Evolutionary conservation across 92 coral and sea anemone genomes (phyloP).

Genomic region (Blastomussa wellsi): DNA sequence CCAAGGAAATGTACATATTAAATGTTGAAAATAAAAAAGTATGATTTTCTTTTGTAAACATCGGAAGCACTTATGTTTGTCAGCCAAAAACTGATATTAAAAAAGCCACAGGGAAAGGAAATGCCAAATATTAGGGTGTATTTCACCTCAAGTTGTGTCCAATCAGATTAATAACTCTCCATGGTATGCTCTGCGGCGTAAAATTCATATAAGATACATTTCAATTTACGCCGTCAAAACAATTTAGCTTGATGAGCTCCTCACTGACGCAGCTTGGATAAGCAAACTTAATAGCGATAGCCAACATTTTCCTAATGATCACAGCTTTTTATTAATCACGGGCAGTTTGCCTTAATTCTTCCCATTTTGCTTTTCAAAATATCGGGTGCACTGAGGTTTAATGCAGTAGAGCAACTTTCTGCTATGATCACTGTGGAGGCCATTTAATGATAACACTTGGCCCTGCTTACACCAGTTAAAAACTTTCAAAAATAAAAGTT

Average conservation of each 20-base stretch:
- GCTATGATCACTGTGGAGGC: conserved; percentile 17
- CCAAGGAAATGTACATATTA: conserved; percentile 46
- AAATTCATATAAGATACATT: conserved; percentile 49
- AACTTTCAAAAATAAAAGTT: conserved; percentile 6
- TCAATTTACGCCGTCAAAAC: conserved; percentile 60
- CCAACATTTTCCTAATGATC: conserved; percentile 39
- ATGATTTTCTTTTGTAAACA: conserved; percentile 52
- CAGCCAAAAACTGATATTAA: conserved; percentile 50
- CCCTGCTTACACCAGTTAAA: not conserved
- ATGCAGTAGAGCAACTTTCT: not conserved
- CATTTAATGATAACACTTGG: conserved; percentile 2
- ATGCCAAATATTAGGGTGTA: conserved; percentile 45
- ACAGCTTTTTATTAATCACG: conserved; percentile 40
- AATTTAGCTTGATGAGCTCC: conserved; percentile 58
- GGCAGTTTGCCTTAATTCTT: conserved; percentile 34
- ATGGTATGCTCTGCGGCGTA: conserved; percentile 12
- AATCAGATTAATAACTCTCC: conserved; percentile 33
- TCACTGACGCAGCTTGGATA: conserved; percentile 30
- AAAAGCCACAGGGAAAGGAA: conserved; percentile 57
- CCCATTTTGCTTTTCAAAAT: not conserved
- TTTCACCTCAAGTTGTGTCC: conserved; percentile 45
- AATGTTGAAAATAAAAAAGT: conserved; percentile 37
- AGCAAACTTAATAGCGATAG: conserved; percentile 32
- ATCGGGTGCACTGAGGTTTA: conserved; percentile 23
- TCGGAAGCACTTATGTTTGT: conserved; percentile 59